phyloP scores from a whole-genome alignment of 2,113 vertebrate genomes.

The Phalacrocorax pelagicus region DNA sequence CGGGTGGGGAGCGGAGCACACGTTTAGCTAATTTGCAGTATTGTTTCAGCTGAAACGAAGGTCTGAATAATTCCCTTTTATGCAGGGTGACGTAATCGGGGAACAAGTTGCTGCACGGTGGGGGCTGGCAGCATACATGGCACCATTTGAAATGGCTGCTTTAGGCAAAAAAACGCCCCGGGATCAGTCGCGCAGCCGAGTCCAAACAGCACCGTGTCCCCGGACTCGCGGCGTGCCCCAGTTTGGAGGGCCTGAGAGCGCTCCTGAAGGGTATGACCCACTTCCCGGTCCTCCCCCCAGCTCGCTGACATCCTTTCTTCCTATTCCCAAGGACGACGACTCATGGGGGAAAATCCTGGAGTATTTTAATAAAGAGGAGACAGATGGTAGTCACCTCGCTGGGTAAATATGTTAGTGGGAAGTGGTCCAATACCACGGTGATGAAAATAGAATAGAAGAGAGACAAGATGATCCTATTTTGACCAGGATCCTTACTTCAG shows the following conservation, averaged over 20 bases:
- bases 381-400: slow-evolving; percentile 39
- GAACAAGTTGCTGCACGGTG: slow-evolving; percentile 7
- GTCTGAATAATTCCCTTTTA: slow-evolving; percentile 62
- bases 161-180: background rate
- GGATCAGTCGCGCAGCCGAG: background rate
- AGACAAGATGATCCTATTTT: background rate
- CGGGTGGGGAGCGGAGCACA: background rate
- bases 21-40: slow-evolving; percentile 36
- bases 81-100: slow-evolving; percentile 53
- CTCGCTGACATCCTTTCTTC: slow-evolving; percentile 41
- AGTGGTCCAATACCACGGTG: background rate
- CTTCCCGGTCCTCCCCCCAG: slow-evolving; percentile 40
- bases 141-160: background rate
- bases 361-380: slow-evolving; percentile 48
- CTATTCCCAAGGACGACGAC: background rate
- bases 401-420: background rate
- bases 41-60: slow-evolving; percentile 64
- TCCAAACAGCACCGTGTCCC: background rate
- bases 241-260: slow-evolving; percentile 22
- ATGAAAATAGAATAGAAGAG: background rate
- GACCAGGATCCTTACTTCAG: background rate
- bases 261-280: slow-evolving; percentile 49
- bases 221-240: background rate
- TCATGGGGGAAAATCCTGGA: slow-evolving; percentile 39
- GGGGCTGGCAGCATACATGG: background rate